Evolutionary conservation across 2,113 vertebrate genomes (phyloP), one percentile per base, ranked within the genome.

Genomic region (Bostrychus sinensis): DNA sequence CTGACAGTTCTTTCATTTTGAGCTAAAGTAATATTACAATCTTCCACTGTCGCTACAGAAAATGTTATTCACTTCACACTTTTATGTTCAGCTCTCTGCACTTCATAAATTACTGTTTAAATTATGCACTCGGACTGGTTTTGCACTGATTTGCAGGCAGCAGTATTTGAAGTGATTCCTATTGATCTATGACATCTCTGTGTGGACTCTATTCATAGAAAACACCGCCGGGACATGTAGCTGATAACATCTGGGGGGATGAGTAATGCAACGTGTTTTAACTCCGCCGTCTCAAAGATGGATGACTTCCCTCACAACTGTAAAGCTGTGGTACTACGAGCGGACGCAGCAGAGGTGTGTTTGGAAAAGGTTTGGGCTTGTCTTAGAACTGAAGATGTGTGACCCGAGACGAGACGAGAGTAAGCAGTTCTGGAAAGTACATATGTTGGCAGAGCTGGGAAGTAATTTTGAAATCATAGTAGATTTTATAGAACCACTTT

Each of bases 141-240:
- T 51, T 3, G 48, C 48, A 9, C 14, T 16, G 2, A 28, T 13
- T 51, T 28, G 12, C 13, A 28, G 14, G 13, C 13, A n/a, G 25
- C 25, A 28, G 6, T 51, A 51, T 17, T 38, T 68, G 45, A 42
- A 36, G 13, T 55, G 34, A 30, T 48, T 59, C 4, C 26, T 59
- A 54, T 14, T 34, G 41, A 70, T 72, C 37, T 58, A 0, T 26
- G 36, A 45, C 37, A 54, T 61, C 16, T 68, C 19, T 6, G 17
- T 41, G 20, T 41, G 26, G 48, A 9, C 16, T 51, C 43, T 20
- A 39, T 58, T 66, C 28, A 38, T 5, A 34, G 30, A 61, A 74
- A 66, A 22, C 1, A 3, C 50, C 74, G 79, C 67, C 22, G 56
- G 50, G 67, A 62, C 83, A 71, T 48, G 83, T 64, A 68, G 34